Conservation (phyloP, 2,113 vertebrate genomes). For the Apodemus sylvaticus region DNA sequence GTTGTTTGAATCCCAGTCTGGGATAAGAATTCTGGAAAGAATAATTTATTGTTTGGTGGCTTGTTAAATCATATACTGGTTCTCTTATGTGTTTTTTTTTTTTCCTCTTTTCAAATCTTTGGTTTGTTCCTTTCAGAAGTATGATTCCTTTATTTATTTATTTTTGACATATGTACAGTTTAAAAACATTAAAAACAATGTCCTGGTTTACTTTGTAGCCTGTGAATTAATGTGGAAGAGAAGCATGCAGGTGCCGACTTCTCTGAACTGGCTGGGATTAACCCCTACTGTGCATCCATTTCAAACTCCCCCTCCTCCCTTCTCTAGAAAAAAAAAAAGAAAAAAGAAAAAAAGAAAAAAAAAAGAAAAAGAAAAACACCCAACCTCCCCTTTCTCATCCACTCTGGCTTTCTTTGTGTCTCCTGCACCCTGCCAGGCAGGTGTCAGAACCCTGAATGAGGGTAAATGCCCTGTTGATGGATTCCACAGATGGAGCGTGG, state of each 20-base stretch:
- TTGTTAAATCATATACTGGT: neutral
- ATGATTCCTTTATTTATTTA: neutral
- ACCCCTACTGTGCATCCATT: conserved; percentile 94
- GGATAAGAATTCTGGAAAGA: conserved; percentile 48
- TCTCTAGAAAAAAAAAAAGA: conserved; percentile 63
- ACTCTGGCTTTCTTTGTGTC: conserved; percentile 91
- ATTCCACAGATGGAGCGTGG: conserved; percentile 99
- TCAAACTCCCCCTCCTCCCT: conserved; percentile 77
- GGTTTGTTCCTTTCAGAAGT: neutral
- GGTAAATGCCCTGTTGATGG: conserved; percentile 95
- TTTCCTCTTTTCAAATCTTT: neutral
- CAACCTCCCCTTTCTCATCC: conserved; percentile 88
- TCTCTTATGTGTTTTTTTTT: neutral
- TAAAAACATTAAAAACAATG: conserved; percentile 32
- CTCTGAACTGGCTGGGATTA: conserved; percentile 90
- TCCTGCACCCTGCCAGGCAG: conserved; percentile 94
- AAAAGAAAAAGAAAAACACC: conserved; percentile 56
- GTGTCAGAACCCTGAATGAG: conserved; percentile 96
- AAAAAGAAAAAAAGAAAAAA: conserved; percentile 56
- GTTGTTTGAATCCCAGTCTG: conserved; percentile 53
- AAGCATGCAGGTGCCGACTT: conserved; percentile 90
- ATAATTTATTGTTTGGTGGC: neutral
- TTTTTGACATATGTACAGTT: neutral
- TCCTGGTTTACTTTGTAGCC: conserved; percentile 46
- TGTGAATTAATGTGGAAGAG: conserved; percentile 74